These are phyloP conservation scores for Oegoconia quadripuncta DNA, from an alignment of 2,888 invertebrate species.

Conservation along the genomic window DNA sequence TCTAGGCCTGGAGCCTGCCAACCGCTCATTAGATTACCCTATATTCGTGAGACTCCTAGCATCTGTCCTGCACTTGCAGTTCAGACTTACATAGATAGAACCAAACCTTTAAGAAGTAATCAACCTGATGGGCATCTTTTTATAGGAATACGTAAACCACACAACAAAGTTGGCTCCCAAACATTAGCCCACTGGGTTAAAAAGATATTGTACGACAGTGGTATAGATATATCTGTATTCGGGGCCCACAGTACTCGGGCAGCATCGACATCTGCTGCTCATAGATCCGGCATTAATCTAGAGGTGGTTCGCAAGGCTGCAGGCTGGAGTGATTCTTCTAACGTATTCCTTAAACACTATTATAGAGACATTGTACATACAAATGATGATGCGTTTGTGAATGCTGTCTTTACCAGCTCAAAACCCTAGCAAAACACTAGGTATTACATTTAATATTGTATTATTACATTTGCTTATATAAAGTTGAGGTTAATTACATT, in stretches of 20 bases:
- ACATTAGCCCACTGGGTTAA: conserved; percentile 4
- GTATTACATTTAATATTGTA: no score
- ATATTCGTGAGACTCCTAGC: conserved; percentile 3
- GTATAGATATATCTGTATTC: conserved; percentile 1
- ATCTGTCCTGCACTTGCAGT: conserved; percentile 11
- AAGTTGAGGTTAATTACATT: no score
- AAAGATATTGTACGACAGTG: neutral
- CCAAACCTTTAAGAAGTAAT: neutral
- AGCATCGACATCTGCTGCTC: conserved; percentile 4
- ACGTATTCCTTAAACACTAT: conserved; percentile 2
- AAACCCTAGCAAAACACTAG: no score
- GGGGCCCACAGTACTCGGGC: conserved; percentile 2
- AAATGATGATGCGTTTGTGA: no score
- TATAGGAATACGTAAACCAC: neutral
- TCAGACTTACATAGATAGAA: conserved; percentile 8
- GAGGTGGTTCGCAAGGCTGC: conserved; percentile 18
- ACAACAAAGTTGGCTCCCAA: conserved; percentile 2
- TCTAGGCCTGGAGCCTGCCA: no score
- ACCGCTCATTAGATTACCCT: no score
- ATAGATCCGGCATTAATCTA: conserved; percentile 12
- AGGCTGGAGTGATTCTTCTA: no score
- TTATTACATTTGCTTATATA: no score
- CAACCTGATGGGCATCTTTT: neutral
- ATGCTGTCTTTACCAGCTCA: no score
- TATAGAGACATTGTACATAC: no score